phyloP scores from a whole-genome alignment of 2,797 vertebrate species.

The Dermochelys coriacea region DNA sequence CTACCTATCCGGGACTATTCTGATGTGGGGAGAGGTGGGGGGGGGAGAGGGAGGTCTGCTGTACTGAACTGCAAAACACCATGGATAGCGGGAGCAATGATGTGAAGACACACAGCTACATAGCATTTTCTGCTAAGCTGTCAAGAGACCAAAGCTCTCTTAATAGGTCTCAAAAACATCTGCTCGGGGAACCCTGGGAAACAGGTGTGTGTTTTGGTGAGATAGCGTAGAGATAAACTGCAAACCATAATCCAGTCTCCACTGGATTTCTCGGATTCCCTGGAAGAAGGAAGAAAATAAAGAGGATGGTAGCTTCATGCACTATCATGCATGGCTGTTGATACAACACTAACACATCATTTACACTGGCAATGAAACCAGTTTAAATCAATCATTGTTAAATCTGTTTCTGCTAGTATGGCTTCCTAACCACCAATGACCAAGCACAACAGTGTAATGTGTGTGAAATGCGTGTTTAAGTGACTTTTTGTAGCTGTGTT shows the following conservation, averaged over 20 bases:
- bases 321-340: constrained; percentile 9
- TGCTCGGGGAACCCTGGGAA: constrained; percentile 24
- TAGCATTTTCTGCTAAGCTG: background rate
- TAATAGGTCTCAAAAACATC: constrained; percentile 22
- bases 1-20: background rate
- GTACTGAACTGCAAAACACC: background rate
- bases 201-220: constrained; percentile 51
- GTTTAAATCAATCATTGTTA: background rate
- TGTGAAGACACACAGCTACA: background rate
- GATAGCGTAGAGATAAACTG: constrained; percentile 33
- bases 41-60: too few species aligned
- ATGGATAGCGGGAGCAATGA: fast-evolving
- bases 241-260: constrained; percentile 48
- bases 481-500: background rate
- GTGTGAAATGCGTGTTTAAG: background rate
- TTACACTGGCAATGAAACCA: constrained; percentile 38
- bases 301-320: constrained; percentile 24
- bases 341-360: background rate
- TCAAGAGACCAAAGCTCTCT: constrained; percentile 27
- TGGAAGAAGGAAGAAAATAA: constrained; percentile 45
- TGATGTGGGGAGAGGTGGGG: fast-evolving
- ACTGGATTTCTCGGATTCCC: constrained; percentile 24
- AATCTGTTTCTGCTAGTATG: background rate
- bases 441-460: background rate
- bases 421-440: background rate